Conservation (phyloP, 2,888 invertebrate species). For the Drosophila leonis region DNA sequence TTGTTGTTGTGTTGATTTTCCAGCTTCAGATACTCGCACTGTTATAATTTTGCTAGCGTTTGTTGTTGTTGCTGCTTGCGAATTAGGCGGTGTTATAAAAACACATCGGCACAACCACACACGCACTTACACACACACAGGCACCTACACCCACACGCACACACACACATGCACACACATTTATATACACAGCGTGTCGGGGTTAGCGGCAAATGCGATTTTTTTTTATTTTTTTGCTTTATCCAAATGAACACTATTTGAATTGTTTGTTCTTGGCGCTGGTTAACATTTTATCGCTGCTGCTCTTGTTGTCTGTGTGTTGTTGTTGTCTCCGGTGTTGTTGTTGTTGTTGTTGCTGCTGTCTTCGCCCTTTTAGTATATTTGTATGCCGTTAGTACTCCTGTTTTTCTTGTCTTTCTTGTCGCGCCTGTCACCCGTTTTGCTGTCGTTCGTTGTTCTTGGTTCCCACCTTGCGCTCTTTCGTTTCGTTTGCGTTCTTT, state of each 20-base stretch:
- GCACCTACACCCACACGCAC: constrained; percentile 21
- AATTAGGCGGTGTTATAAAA: constrained; percentile 55
- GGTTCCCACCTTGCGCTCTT: constrained; percentile 49
- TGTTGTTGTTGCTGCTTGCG: constrained; percentile 30
- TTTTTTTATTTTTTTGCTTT: constrained; percentile 49
- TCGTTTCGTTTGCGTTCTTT: constrained; percentile 41
- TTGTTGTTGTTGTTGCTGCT: constrained; percentile 13
- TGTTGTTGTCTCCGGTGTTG: constrained; percentile 8
- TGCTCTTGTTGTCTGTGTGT: constrained; percentile 11
- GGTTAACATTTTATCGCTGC: constrained; percentile 38
- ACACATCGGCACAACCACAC: constrained; percentile 34
- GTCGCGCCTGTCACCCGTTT: constrained; percentile 45
- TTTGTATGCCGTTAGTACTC: constrained; percentile 24
- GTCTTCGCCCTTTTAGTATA: constrained; percentile 30
- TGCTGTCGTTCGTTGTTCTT: constrained; percentile 45
- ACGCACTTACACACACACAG: constrained; percentile 9
- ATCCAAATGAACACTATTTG: constrained; percentile 54
- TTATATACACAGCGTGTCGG: constrained; percentile 23
- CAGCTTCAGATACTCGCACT: constrained; percentile 38
- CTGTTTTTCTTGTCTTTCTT: constrained; percentile 32
- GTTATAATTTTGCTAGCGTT: constrained; percentile 15
- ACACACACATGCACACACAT: too few species aligned
- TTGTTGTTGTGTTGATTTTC: constrained; percentile 36
- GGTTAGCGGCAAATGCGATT: constrained; percentile 30
- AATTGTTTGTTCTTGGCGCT: constrained; percentile 43